Evolutionary conservation across 1,140 invertebrate species (phyloP), one percentile per base, ranked within the genome.

Genomic region (Ditylenchus dipsaci): DNA sequence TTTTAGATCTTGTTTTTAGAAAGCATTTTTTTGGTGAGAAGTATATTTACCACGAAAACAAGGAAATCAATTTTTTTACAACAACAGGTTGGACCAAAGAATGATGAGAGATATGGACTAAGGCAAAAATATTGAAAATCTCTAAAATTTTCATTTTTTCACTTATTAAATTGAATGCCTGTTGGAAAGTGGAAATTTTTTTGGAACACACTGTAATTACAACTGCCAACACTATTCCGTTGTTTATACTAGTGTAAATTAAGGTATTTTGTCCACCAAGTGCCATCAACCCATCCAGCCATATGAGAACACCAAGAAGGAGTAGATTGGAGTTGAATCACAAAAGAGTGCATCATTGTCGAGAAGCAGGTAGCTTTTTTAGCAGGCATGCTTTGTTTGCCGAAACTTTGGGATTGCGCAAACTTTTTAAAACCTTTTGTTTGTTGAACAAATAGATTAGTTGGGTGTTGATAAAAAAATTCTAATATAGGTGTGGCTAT

Each of bases 201-300:
- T n/a, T n/a, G n/a, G n/a, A n/a, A n/a, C n/a, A 38, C 33, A 38
- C 33, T 11, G 11, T 38, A n/a, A n/a, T 38, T 11, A 38, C 11
- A 38, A 3, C 33, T 38, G 33, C 33, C 11, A 11, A 38, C 33
- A 38, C 3, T 53, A 7, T 53, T 53, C 15, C 15, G 3, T 53
- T 5, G 49, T 53, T 53, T 53, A 53, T 17, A 53, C 15, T 53
- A 8, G 8, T 53, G 15, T 53, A 19, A 53, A 7, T 53, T 53
- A 8, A 53, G 49, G 76, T 77, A n/a, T 77, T 70, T 43, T 76
- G 60, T 38, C 76, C 76, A 29, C 76, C 76, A 26, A 73, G 67
- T 58, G 64, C 76, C 26, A 27, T 76, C n/a, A 74, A 77, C 47
- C 76, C 76, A 49, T 49, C 53, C 47, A 56, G 43, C 9, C 15